These are phyloP conservation scores for Lagopus muta DNA, from an alignment of 2,113 vertebrate genomes.

Conservation along the genomic window DNA sequence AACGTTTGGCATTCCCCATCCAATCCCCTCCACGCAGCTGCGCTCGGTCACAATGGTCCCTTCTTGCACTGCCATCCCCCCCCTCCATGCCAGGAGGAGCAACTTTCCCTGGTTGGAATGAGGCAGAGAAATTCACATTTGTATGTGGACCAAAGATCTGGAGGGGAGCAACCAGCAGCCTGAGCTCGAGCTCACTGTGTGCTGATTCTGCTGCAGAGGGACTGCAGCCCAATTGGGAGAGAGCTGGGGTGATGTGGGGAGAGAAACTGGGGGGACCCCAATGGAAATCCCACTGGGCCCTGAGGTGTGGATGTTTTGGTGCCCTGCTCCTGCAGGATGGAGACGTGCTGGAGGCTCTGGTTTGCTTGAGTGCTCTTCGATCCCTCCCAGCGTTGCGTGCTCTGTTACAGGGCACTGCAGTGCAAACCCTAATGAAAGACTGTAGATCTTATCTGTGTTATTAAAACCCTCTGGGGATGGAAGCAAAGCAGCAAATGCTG, in stretches of 20 bases:
- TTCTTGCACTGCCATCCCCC: slow-evolving; percentile 51
- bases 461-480: neutral
- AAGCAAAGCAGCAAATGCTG: neutral
- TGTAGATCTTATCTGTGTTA: neutral
- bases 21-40: slow-evolving; percentile 21
- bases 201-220: neutral
- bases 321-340: neutral
- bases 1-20: neutral
- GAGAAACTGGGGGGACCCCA: neutral
- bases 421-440: neutral
- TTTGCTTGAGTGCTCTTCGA: neutral
- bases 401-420: neutral
- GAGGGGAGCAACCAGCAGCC: neutral
- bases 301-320: neutral
- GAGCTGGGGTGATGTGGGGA: fast-evolving
- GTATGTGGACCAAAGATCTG: neutral
- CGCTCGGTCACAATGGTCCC: slow-evolving; percentile 47
- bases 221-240: neutral
- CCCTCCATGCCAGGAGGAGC: neutral
- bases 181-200: fast-evolving
- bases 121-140: neutral
- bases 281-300: no score
- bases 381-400: fast-evolving
- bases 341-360: neutral
- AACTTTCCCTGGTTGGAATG: neutral